Evolutionary conservation across 2,888 invertebrate species (phyloP).

Genomic region (Apotomis capreana): DNA sequence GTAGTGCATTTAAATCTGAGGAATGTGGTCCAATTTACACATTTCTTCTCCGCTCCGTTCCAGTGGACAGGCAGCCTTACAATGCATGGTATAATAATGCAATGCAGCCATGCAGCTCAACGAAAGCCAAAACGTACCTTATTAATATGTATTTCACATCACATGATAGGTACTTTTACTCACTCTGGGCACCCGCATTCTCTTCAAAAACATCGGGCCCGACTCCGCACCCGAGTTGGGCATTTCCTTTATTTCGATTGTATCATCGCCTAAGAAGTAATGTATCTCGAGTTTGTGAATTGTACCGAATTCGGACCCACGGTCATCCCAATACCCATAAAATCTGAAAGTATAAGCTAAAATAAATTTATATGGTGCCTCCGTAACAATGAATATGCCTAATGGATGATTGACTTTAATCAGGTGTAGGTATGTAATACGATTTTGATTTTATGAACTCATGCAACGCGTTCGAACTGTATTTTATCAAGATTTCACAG

Average conservation of each 20-base stretch:
- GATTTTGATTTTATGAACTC: no score
- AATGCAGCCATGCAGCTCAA: no score
- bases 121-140: neutral
- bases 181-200: slow-evolving; percentile 91
- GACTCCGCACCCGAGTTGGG: slow-evolving; percentile 88
- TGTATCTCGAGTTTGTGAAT: slow-evolving; percentile 90
- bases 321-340: slow-evolving; percentile 95
- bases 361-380: neutral
- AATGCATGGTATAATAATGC: no score
- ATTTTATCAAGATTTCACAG: no score
- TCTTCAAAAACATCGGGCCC: slow-evolving; percentile 88
- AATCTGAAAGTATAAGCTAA: slow-evolving; percentile 80
- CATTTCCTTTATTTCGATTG: slow-evolving; percentile 93
- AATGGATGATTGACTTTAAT: no score
- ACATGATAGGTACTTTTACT: slow-evolving; percentile 47
- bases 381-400: no score
- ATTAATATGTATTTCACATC: slow-evolving; percentile 43
- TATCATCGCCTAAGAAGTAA: slow-evolving; percentile 94
- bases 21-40: no score
- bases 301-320: slow-evolving; percentile 89
- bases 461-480: no score
- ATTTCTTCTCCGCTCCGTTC: no score
- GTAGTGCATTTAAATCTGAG: no score
- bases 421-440: no score
- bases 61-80: no score